Evolutionary conservation across 2,113 vertebrate species (phyloP).

Genomic region (Meleagris gallopavo): DNA sequence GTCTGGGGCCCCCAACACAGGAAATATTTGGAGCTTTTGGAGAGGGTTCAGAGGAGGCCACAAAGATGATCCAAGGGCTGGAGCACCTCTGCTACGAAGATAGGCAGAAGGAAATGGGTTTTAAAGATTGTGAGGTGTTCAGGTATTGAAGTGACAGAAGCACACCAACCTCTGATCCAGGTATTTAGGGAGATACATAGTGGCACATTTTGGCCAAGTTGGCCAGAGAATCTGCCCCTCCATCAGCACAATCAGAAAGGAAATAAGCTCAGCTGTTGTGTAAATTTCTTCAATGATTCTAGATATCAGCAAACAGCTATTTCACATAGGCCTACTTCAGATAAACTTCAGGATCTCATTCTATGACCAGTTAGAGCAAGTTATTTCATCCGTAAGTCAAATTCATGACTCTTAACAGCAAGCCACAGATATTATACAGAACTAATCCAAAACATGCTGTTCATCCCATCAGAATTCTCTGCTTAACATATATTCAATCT

Average conservation of each 20-base stretch:
- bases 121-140: background rate
- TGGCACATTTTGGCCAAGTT: background rate
- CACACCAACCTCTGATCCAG: background rate
- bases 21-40: too few relatives aligned
- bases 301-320: background rate
- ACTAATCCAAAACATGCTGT: background rate
- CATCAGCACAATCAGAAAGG: background rate
- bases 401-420: background rate
- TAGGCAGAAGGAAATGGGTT: background rate
- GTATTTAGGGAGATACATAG: background rate
- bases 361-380: background rate
- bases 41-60: too few relatives aligned
- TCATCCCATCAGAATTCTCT: background rate
- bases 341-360: background rate
- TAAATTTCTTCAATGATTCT: background rate
- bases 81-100: too few relatives aligned
- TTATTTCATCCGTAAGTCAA: background rate
- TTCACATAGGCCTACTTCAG: background rate
- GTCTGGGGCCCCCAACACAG: too few relatives aligned
- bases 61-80: too few relatives aligned
- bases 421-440: background rate
- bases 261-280: background rate
- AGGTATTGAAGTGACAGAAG: background rate
- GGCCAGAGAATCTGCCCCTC: background rate
- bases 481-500: background rate